These are phyloP conservation scores for Drosophila setosimentum DNA, from an alignment of 2,888 invertebrate species.

Conservation along the genomic window DNA sequence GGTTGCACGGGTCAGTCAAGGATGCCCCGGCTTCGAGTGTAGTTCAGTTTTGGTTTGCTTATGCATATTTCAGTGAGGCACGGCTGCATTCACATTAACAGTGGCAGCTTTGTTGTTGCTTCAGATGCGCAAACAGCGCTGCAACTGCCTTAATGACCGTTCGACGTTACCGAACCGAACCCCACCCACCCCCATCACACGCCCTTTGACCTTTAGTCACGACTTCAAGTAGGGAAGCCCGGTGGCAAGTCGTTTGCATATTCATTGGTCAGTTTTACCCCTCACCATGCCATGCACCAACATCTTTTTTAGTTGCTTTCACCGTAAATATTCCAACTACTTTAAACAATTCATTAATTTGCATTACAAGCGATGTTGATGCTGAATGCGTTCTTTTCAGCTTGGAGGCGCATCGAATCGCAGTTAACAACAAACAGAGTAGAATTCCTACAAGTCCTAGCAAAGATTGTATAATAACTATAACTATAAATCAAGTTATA, in stretches of 20 bases:
- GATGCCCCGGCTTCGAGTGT: conserved; percentile 22
- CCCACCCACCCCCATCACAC: background rate
- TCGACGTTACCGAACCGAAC: conserved; percentile 33
- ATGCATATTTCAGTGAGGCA: conserved; percentile 64
- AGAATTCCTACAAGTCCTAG: background rate
- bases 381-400: background rate
- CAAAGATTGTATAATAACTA: background rate
- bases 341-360: conserved; percentile 77
- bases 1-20: conserved; percentile 4
- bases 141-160: conserved; percentile 66
- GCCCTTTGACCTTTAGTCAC: conserved; percentile 62
- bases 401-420: conserved; percentile 7
- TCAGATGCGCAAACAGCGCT: conserved; percentile 44
- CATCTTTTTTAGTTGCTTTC: conserved; percentile 51
- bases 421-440: conserved; percentile 8
- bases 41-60: conserved; percentile 68
- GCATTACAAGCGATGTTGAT: conserved; percentile 53
- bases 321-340: conserved; percentile 69
- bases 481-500: background rate
- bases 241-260: conserved; percentile 61
- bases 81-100: conserved; percentile 51
- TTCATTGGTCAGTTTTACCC: conserved; percentile 64
- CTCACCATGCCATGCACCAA: background rate
- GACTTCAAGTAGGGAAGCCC: conserved; percentile 43
- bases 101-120: conserved; percentile 39